These are phyloP conservation scores for Actinia equina DNA, from an alignment of 64 coral and sea anemone genomes.

Conservation along the genomic window DNA sequence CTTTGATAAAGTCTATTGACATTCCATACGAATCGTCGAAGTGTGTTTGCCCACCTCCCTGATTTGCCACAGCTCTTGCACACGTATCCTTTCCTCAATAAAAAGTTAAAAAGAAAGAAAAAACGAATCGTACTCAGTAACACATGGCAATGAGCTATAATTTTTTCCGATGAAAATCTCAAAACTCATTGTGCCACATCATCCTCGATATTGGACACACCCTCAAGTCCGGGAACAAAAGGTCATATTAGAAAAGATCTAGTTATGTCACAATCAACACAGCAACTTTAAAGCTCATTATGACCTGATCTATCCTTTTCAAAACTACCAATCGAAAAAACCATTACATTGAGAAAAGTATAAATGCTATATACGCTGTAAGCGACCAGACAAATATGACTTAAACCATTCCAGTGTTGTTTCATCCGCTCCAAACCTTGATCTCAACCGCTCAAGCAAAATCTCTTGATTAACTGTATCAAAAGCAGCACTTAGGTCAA, in stretches of 20 bases:
- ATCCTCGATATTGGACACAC: constrained; percentile 7
- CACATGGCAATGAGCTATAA: not conserved
- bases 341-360: not conserved
- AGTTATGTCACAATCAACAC: not conserved
- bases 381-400: no score
- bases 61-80: no score
- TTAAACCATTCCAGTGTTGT: no score
- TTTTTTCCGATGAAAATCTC: not conserved
- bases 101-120: not conserved
- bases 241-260: not conserved
- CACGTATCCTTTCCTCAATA: not conserved
- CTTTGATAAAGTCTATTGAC: no score
- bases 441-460: no score
- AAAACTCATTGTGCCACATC: constrained; percentile 6
- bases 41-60: no score
- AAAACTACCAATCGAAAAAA: not conserved
- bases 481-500: no score
- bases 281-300: constrained; percentile 5
- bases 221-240: not conserved
- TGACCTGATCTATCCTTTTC: not conserved
- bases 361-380: no score
- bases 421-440: no score
- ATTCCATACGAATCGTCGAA: no score
- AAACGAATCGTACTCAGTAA: not conserved
- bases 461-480: no score